phyloP scores from a whole-genome alignment of 2,888 invertebrate genomes.

The Gastracanthus pulcherrimus region DNA sequence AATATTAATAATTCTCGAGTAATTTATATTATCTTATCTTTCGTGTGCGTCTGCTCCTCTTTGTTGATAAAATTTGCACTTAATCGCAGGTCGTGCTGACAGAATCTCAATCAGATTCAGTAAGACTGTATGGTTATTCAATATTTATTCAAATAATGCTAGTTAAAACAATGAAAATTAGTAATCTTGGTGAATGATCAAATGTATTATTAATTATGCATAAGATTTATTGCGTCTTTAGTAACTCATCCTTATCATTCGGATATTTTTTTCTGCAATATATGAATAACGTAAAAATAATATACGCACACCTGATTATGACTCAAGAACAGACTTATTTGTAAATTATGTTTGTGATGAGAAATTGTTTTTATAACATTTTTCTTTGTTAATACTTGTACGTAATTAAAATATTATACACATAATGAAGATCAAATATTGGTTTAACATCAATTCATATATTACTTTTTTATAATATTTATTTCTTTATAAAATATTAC shows the following conservation, averaged over 20 bases:
- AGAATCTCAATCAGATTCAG: neutral
- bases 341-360: neutral
- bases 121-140: neutral
- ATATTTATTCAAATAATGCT: neutral
- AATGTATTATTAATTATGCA: neutral
- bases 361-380: neutral
- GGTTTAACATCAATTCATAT: no score
- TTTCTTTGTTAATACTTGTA: neutral
- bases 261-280: slow-evolving; percentile 2
- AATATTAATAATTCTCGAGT: slow-evolving; percentile 1
- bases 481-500: no score
- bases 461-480: no score
- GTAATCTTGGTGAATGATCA: neutral
- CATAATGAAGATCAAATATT: no score
- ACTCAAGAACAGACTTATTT: neutral
- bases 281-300: slow-evolving; percentile 14
- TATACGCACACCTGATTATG: neutral
- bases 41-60: neutral
- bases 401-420: neutral
- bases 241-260: neutral
- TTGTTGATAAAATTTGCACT: slow-evolving; percentile 14
- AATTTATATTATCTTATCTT: slow-evolving; percentile 18
- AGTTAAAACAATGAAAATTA: neutral
- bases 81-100: neutral
- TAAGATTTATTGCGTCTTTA: neutral